phyloP scores from a whole-genome alignment of 2,797 vertebrate species.

The Spinus pinus region DNA sequence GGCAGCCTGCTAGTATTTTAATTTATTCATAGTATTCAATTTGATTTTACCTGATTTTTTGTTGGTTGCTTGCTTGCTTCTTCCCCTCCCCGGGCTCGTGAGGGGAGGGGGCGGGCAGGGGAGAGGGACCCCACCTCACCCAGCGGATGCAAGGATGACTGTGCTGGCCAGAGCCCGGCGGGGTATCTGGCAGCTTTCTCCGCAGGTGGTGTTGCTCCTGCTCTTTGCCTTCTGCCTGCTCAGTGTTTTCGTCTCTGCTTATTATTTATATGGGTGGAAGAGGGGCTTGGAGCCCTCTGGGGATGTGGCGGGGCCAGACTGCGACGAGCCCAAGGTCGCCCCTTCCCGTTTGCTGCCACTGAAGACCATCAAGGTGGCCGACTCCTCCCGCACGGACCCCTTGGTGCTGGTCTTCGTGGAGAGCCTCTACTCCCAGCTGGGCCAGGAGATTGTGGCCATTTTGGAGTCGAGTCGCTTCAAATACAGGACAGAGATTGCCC shows the following conservation, averaged over 20 bases:
- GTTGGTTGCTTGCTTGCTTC: not conserved
- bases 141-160: slow-evolving; percentile 83
- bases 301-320: slow-evolving; percentile 81
- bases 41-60: not conserved
- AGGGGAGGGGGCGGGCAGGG: slow-evolving; percentile 45
- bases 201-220: slow-evolving; percentile 92
- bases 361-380: slow-evolving; percentile 71
- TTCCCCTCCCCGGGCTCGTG: slow-evolving; percentile 46
- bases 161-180: slow-evolving; percentile 89
- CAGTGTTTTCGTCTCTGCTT: slow-evolving; percentile 95
- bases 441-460: slow-evolving; percentile 98
- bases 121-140: slow-evolving; percentile 61
- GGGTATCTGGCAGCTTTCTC: slow-evolving; percentile 92
- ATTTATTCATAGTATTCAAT: slow-evolving; percentile 15
- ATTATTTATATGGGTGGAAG: slow-evolving; percentile 98
- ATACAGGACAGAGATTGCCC: slow-evolving; percentile 96
- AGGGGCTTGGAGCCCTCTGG: slow-evolving; percentile 89
- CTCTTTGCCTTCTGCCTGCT: slow-evolving; percentile 94
- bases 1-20: slow-evolving; percentile 40
- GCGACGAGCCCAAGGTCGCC: slow-evolving; percentile 85
- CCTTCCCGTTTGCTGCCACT: slow-evolving; percentile 87
- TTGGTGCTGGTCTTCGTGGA: slow-evolving; percentile 97
- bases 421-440: slow-evolving; percentile 97
- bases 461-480: slow-evolving; percentile 95
- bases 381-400: slow-evolving; percentile 90